Evolutionary conservation across 2,797 vertebrate species (phyloP).

Genomic region (Buphagus erythrorhynchus): DNA sequence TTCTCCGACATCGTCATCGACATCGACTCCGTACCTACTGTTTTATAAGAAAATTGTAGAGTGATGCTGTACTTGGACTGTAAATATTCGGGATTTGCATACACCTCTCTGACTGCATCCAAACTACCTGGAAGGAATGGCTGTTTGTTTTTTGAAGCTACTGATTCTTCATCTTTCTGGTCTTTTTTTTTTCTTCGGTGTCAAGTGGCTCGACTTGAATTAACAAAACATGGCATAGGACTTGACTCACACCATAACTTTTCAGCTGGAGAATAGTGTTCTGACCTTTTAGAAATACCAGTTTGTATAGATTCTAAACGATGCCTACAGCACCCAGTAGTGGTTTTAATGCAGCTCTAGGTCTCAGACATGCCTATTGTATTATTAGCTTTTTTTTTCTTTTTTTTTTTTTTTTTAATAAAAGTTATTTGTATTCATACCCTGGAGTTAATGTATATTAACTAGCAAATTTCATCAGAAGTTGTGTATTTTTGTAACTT

Average conservation of each 20-base stretch:
- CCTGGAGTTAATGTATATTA: slow-evolving; percentile 63
- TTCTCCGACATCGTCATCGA: slow-evolving; percentile 87
- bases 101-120: slow-evolving; percentile 36
- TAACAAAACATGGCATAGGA: slow-evolving; percentile 62
- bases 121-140: slow-evolving; percentile 35
- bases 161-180: slow-evolving; percentile 47
- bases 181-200: slow-evolving; percentile 42
- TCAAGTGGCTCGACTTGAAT: slow-evolving; percentile 63
- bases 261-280: slow-evolving; percentile 65
- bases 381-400: slow-evolving; percentile 52
- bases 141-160: slow-evolving; percentile 69
- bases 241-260: slow-evolving; percentile 16
- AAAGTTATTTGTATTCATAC: slow-evolving; percentile 67
- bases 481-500: slow-evolving; percentile 72
- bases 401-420: slow-evolving; percentile 1
- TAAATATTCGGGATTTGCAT: slow-evolving; percentile 67
- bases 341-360: slow-evolving; percentile 67
- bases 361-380: slow-evolving; percentile 66
- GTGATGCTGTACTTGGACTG: slow-evolving; percentile 68
- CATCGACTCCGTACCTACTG: slow-evolving; percentile 95
- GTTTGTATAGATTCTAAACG: slow-evolving; percentile 62
- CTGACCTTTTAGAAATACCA: slow-evolving; percentile 59
- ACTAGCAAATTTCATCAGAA: slow-evolving; percentile 47
- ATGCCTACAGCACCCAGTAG: slow-evolving; percentile 49
- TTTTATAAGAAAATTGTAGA: slow-evolving; percentile 91